A percentile compares a stretch with the other conserved stretches of the same genome.
These are phyloP conservation scores for Hirundo rustica DNA, from an alignment of 2,797 vertebrate genomes.

Conservation along the genomic window DNA sequence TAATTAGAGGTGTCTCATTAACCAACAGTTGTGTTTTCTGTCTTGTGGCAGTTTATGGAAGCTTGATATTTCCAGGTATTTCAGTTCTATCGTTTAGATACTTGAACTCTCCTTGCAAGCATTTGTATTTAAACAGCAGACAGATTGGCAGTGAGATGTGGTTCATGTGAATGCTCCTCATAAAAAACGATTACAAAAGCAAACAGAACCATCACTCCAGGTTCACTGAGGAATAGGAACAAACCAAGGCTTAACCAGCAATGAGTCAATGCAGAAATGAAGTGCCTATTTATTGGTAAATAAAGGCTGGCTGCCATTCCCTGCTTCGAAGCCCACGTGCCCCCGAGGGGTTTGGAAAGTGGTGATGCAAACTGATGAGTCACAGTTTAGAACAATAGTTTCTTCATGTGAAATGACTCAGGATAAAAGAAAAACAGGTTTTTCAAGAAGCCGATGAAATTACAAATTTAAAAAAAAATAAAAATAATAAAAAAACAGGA, in stretches of 20 bases:
- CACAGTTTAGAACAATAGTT: conserved; percentile 44
- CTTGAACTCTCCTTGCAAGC: background rate
- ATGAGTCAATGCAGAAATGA: background rate
- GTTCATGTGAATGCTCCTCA: background rate
- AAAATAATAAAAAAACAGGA: background rate
- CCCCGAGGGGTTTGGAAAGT: background rate
- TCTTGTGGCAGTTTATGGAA: background rate
- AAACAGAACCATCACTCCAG: background rate
- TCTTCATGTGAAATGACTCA: conserved; percentile 17
- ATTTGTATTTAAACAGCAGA: background rate
- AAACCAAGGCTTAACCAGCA: background rate
- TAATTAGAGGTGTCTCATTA: background rate
- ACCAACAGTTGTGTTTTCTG: background rate
- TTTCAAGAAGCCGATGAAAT: conserved; percentile 11
- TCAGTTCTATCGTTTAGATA: background rate
- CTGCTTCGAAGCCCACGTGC: background rate
- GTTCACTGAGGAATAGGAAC: background rate
- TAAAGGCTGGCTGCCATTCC: background rate
- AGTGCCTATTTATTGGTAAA: conserved; percentile 9
- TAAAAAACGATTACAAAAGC: background rate
- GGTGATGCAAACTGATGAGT: conserved; percentile 49
- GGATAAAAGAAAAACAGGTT: conserved; percentile 49
- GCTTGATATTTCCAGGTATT: background rate
- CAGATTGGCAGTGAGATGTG: background rate
- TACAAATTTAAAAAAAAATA: background rate